Base-by-base conservation (phyloP, 2,113 vertebrate genomes). In the Catharus fuscescens region DNA sequence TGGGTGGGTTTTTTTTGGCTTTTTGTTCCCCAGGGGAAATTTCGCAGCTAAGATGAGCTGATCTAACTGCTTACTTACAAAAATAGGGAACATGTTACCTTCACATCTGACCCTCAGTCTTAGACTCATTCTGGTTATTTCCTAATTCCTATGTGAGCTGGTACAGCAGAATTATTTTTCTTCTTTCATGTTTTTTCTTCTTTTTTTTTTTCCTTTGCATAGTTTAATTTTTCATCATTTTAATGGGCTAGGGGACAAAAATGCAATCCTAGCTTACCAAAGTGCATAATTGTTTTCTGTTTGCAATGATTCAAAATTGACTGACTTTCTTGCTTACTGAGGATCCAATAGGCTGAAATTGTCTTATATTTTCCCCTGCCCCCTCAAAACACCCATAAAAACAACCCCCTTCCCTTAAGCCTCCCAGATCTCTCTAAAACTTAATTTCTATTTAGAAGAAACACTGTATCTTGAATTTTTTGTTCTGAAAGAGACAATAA, bases 371-470 rank as follows among this genome's bases (percentile, higher is more conserved):
- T 25, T 10, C 6, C 5, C 31, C 6, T 34, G 8, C 9, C 7
- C 7, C 6, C 11, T 10, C 26, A 86, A 54, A 34, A 32, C 24
- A 52, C 4, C 12, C 18, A 15, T 6, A 21, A 28, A 13, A 59
- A 17, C 1, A 52, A 13, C 0, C 3, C 14, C 2, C 31, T 21
- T 64, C 11, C 17, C 26, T 31, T 12, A 38, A 80, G 18, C 36
- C 32, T 15, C 34, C 4, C 4, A 44, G 7, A 72, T 12, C 6
- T 40, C 6, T 53, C 31, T 70, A 44, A 21, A 2, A 34, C 1
- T 59, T 54, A 2, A 38, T 72, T 83, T 84, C 28, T 62, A n/a
- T 34, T 59, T 48, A 60, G 26, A 65, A 73, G 34, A 76, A 73
- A 76, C 12, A 42, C 16, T 20, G 5, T 31, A 26, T 32, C 14